Evolutionary conservation across 2,113 vertebrate genomes (phyloP).

Genomic region (Phalacrocorax carbo): DNA sequence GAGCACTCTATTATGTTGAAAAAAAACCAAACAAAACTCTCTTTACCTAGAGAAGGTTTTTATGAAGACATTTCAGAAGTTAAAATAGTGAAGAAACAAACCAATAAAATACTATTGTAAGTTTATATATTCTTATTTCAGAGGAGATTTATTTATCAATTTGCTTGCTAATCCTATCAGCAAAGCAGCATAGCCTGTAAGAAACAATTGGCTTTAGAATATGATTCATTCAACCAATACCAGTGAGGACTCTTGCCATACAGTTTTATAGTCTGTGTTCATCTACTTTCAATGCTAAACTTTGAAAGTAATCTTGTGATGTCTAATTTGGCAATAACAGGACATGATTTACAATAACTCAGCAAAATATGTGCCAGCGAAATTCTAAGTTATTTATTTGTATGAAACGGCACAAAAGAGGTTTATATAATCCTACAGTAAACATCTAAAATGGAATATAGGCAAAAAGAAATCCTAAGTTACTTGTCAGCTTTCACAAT

Average conservation of each 20-base stretch:
- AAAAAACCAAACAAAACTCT: not conserved
- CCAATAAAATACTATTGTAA: not conserved
- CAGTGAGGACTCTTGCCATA: not conserved
- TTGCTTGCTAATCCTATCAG: conserved; percentile 10
- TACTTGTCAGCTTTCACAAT: not conserved
- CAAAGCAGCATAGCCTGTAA: not conserved
- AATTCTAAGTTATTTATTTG: not conserved
- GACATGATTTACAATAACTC: not conserved
- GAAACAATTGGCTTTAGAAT: not conserved
- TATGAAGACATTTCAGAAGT: not conserved
- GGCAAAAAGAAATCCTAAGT: not conserved
- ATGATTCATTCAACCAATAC: not conserved
- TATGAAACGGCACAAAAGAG: not conserved
- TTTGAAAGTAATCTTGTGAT: conserved; percentile 6
- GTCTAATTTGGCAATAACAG: not conserved
- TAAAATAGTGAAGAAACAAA: not conserved
- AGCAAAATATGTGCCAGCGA: not conserved
- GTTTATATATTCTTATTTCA: not conserved
- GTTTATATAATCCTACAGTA: not conserved
- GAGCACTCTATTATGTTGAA: not conserved
- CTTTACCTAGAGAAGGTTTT: not conserved
- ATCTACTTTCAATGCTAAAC: not conserved
- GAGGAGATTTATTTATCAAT: conserved; percentile 37
- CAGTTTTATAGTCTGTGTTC: not conserved
- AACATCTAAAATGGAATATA: not conserved